Evolutionary conservation across 2,888 invertebrate species (phyloP).

Genomic region (Tachystola acroxantha): DNA sequence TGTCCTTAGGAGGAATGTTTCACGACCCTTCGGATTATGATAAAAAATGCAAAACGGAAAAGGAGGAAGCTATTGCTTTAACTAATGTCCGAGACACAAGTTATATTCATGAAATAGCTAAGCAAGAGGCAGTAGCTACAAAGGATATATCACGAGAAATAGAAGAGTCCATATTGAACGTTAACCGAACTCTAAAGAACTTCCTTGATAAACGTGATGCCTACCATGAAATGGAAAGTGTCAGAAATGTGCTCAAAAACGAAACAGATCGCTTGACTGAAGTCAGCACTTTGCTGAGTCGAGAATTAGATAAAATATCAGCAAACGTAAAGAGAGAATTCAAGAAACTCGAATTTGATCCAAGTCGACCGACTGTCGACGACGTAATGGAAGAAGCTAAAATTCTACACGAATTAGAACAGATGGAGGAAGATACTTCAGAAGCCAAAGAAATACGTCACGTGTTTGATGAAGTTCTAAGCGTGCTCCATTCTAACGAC

Average conservation of each 20-base stretch:
- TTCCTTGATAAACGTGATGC: constrained; percentile 22
- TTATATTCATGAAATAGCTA: neutral
- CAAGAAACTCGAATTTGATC: constrained; percentile 18
- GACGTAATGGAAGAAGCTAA: constrained; percentile 39
- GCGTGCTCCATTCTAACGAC: constrained; percentile 24
- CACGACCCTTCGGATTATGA: constrained; percentile 24
- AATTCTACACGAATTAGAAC: constrained; percentile 36
- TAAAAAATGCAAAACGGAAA: constrained; percentile 18
- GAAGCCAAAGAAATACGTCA: constrained; percentile 37
- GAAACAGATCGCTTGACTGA: constrained; percentile 38
- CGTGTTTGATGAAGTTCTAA: constrained; percentile 35
- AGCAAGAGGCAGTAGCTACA: constrained; percentile 8
- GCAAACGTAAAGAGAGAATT: constrained; percentile 31
- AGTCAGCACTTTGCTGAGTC: constrained; percentile 36
- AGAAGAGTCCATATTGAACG: constrained; percentile 21
- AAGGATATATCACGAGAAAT: constrained; percentile 17
- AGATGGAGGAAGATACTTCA: constrained; percentile 28
- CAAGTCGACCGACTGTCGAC: constrained; percentile 28
- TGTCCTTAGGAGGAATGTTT: constrained; percentile 27
- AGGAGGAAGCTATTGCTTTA: neutral
- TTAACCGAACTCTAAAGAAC: constrained; percentile 24
- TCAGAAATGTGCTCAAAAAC: constrained; percentile 30
- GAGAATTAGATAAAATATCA: constrained; percentile 42
- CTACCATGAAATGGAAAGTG: constrained; percentile 22
- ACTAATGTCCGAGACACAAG: neutral